These are phyloP conservation scores for Molossus molossus DNA, from an alignment of 2,797 vertebrate species.

Conservation along the genomic window DNA sequence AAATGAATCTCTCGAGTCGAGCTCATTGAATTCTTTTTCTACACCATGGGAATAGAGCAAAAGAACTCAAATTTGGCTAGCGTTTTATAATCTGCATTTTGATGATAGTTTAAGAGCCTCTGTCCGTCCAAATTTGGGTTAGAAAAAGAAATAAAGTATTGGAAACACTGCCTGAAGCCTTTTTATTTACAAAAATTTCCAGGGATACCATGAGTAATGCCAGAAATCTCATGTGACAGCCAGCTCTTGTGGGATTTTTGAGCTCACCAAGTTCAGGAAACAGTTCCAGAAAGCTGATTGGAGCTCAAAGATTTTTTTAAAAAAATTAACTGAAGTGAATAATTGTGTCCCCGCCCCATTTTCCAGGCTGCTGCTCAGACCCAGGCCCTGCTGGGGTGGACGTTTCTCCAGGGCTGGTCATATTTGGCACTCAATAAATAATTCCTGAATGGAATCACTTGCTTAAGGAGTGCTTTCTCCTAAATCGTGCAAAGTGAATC, in stretches of 20 bases:
- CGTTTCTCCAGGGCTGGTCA: background rate
- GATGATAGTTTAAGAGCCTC: slow-evolving; percentile 66
- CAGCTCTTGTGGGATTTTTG: slow-evolving; percentile 64
- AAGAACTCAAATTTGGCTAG: slow-evolving; percentile 61
- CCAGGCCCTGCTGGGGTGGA: background rate
- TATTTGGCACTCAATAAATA: slow-evolving; percentile 42
- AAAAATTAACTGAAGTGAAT: slow-evolving; percentile 40
- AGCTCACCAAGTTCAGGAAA: slow-evolving; percentile 68
- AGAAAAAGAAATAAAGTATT: slow-evolving; percentile 72
- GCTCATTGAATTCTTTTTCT: slow-evolving; percentile 63
- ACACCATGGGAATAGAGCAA: slow-evolving; percentile 40
- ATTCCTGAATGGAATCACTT: slow-evolving; percentile 38
- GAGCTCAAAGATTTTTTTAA: background rate
- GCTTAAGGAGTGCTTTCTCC: background rate
- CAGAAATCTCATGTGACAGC: slow-evolving; percentile 71
- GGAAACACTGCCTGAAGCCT: slow-evolving; percentile 68
- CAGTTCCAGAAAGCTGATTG: slow-evolving; percentile 64
- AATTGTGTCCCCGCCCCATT: slow-evolving; percentile 17
- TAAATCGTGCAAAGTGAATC: slow-evolving; percentile 50
- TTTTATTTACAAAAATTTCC: slow-evolving; percentile 74
- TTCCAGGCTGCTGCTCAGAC: background rate
- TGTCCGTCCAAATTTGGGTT: slow-evolving; percentile 55
- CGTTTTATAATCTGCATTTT: slow-evolving; percentile 67
- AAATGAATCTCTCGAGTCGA: slow-evolving; percentile 42
- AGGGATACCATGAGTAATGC: slow-evolving; percentile 60